phyloP scores from a whole-genome alignment of 2,797 vertebrate species.

The Monodelphis domestica region DNA sequence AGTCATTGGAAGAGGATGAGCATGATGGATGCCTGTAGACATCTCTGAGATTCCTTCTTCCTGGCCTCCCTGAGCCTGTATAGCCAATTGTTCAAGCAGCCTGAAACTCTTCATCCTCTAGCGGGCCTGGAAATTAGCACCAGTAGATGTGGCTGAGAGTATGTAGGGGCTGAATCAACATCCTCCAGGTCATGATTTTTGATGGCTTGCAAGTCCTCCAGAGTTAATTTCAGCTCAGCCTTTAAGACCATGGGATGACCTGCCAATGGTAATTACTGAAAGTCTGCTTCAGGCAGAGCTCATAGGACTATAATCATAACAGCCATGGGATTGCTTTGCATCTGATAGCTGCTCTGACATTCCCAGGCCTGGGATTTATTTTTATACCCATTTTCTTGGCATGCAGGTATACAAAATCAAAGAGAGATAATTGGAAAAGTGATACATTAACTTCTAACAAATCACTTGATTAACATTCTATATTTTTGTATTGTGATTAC shows the following conservation, averaged over 20 bases:
- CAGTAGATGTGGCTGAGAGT: background rate
- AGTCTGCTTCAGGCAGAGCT: no score
- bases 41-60: conserved; percentile 34
- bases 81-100: background rate
- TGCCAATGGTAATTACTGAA: conserved; percentile 15
- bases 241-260: background rate
- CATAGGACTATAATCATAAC: no score
- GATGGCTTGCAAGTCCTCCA: background rate
- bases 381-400: no score
- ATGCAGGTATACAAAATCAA: no score
- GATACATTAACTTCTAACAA: no score
- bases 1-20: conserved; percentile 47
- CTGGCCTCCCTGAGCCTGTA: background rate
- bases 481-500: no score
- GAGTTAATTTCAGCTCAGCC: conserved; percentile 31
- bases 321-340: no score
- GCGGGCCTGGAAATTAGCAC: background rate
- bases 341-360: no score
- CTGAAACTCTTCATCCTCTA: background rate
- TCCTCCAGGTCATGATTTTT: background rate
- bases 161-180: background rate
- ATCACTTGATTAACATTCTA: no score
- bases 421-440: no score
- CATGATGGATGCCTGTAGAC: conserved; percentile 37
- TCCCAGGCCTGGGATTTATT: no score